Evolutionary conservation across 2,888 invertebrate species (phyloP).

Genomic region (Phalangium opilio): DNA sequence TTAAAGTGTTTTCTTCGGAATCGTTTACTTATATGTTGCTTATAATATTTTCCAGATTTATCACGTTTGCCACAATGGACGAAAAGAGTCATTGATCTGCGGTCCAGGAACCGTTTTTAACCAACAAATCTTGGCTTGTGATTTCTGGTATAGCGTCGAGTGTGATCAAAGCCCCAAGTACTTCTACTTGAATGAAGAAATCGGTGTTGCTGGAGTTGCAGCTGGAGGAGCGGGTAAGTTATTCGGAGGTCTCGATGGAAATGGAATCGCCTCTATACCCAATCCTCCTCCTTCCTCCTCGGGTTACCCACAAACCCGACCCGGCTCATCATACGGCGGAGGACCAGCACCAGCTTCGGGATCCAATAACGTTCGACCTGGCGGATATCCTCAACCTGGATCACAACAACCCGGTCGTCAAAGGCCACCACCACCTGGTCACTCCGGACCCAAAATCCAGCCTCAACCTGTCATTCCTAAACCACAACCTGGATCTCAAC

Average conservation of each 20-base stretch:
- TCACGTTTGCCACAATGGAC: constrained; percentile 24
- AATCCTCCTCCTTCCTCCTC: background rate
- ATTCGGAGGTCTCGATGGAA: too few species aligned
- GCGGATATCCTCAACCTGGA: too few species aligned
- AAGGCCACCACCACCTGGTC: too few species aligned
- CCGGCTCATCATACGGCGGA: background rate
- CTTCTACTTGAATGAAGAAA: constrained; percentile 34
- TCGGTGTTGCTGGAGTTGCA: background rate
- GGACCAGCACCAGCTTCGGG: constrained; percentile 1
- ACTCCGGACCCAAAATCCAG: too few species aligned
- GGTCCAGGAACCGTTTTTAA: constrained; percentile 26
- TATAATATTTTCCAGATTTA: too few species aligned
- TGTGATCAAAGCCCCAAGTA: constrained; percentile 51
- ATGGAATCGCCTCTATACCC: background rate
- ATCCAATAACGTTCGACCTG: background rate
- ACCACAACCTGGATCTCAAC: too few species aligned
- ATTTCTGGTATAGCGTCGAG: constrained; percentile 26
- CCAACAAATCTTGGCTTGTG: constrained; percentile 24
- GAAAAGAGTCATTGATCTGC: constrained; percentile 32
- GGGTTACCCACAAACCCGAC: background rate
- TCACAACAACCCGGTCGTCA: too few species aligned
- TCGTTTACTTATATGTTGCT: too few species aligned
- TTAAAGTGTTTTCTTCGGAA: too few species aligned
- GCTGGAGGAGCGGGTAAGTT: background rate
- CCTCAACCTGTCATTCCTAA: too few species aligned